Evolutionary conservation across 2,888 invertebrate species (phyloP), one percentile per base, ranked within the genome.

Genomic region (Drosophila peninsularis): DNA sequence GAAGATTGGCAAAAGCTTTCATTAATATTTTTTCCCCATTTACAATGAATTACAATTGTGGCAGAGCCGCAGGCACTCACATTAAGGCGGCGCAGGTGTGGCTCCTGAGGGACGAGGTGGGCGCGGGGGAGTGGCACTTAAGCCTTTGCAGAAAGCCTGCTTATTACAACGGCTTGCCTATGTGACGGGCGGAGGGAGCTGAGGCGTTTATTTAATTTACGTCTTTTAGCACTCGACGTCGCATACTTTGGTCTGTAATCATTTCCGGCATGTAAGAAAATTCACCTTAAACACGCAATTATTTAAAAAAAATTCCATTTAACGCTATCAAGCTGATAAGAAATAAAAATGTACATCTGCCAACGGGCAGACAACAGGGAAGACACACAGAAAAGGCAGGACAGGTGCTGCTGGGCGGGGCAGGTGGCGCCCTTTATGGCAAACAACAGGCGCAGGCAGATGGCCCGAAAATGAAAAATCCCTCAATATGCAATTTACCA

Each of bases 401-500:
- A 55, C 36, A 65, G 34, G 60, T 47, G 42, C 17, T 49, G 21
- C 39, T 10, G 45, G 65, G 50, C 56, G 67, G 44, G 39, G 9
- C 54, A 80, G 62, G 53, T 70, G 61, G 34, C 7, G 19, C 17
- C 49, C 62, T 74, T 76, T 68, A 80, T 73, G 32, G 54, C 58
- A 69, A 71, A 76, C 63, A 62, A 75, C 64, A 78, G 41, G 57
- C 49, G 53, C 34, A 39, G 62, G 60, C 85, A 84, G 82, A 71
- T 82, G 72, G 80, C 60, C 47, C 34, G 37, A 49, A 65, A 66
- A 55, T 67, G 65, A 69, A 78, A 88, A 82, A 89, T 82, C 64
- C 78, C 72, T 80, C 84, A 87, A 87, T 90, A 87, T 90, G 89
- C 89, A 83, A 87, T 84, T 89, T 82, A 78, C 90, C 85, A 88